Evolutionary conservation across 2,888 invertebrate species (phyloP).

Genomic region (Noctua comes): DNA sequence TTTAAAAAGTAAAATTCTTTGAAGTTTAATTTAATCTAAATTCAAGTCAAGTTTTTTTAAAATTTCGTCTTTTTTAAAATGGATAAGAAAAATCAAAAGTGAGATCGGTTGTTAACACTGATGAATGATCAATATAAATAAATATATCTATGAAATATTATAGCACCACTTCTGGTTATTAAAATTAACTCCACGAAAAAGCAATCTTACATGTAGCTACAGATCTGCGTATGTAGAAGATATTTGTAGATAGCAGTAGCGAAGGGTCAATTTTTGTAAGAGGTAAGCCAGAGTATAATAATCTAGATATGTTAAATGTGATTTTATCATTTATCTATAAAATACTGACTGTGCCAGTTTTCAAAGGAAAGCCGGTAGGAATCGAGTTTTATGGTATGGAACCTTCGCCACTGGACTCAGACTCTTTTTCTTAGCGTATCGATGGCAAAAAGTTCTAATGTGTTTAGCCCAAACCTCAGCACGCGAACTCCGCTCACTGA

Average conservation of each 20-base stretch:
- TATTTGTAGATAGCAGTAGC: too few relatives aligned
- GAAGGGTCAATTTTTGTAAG: too few relatives aligned
- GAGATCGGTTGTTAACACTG: neutral
- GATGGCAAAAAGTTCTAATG: neutral
- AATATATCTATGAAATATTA: neutral
- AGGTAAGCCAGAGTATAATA: too few relatives aligned
- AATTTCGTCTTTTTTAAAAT: neutral
- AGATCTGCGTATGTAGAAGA: neutral
- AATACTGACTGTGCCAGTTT: too few relatives aligned
- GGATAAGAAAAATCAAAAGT: neutral
- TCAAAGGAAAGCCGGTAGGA: too few relatives aligned
- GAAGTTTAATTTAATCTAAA: neutral
- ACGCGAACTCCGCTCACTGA: neutral
- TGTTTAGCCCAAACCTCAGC: neutral
- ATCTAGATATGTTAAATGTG: too few relatives aligned
- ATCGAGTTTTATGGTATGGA: too few relatives aligned
- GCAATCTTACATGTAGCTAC: neutral
- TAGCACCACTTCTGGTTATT: neutral
- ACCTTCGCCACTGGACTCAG: too few relatives aligned
- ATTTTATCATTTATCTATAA: too few relatives aligned
- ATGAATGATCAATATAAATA: neutral
- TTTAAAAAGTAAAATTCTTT: neutral
- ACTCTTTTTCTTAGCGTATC: neutral
- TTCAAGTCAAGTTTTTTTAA: neutral
- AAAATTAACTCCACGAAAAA: neutral